These are phyloP conservation scores for Aphelinus atriplicis DNA, from an alignment of 1,140 invertebrate species.

Conservation along the genomic window DNA sequence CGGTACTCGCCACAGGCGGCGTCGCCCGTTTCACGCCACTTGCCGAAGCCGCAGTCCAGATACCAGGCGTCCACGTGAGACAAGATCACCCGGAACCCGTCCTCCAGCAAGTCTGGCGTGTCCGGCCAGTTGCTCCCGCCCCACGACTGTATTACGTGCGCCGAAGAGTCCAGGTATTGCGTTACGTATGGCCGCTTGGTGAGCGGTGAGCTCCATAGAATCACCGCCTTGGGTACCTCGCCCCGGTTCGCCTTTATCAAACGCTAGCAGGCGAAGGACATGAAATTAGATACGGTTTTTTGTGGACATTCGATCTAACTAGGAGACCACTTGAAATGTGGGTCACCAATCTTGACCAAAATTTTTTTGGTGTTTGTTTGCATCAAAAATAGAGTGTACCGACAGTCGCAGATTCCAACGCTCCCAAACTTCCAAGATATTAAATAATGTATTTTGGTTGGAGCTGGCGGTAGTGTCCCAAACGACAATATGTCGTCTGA, in stretches of 20 bases:
- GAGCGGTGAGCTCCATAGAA: conserved; percentile 83
- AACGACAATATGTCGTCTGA: too few species aligned
- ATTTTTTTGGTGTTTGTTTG: too few species aligned
- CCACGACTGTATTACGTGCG: conserved; percentile 76
- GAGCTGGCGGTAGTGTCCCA: too few species aligned
- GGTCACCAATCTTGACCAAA: too few species aligned
- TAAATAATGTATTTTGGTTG: too few species aligned
- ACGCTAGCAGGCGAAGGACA: conserved; percentile 57
- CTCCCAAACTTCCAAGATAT: too few species aligned
- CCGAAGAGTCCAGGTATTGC: conserved; percentile 70
- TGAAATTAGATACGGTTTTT: too few species aligned
- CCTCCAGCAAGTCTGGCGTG: conserved; percentile 76
- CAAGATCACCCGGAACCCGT: conserved; percentile 80
- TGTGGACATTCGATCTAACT: background rate
- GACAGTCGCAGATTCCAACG: too few species aligned
- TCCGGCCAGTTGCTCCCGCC: conserved; percentile 80
- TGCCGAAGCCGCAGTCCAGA: conserved; percentile 84
- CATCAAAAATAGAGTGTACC: too few species aligned
- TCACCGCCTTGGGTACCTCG: conserved; percentile 70
- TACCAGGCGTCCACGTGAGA: conserved; percentile 89
- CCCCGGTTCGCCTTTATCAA: conserved; percentile 75
- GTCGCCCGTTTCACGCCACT: conserved; percentile 76
- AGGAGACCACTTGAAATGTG: too few species aligned
- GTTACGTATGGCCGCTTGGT: conserved; percentile 76
- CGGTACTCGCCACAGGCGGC: conserved; percentile 83